phyloP scores from a whole-genome alignment of 35 echinoderm and acorn worm genomes.

The Chiridota heheva region DNA sequence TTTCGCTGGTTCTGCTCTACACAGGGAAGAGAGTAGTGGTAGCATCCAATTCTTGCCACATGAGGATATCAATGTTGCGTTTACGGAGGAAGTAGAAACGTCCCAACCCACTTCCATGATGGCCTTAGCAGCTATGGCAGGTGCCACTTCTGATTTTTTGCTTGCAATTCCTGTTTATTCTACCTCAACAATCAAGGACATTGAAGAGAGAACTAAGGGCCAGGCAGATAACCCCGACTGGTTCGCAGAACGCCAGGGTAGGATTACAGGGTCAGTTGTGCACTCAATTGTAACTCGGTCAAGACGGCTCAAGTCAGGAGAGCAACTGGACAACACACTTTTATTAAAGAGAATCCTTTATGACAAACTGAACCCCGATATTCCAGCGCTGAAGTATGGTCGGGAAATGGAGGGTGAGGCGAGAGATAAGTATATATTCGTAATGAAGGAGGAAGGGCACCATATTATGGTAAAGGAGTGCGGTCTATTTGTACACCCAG shows the following conservation, averaged over 20 bases:
- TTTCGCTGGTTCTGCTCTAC: not conserved
- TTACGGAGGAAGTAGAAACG: not conserved
- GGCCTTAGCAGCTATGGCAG: not conserved
- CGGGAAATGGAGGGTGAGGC: slow-evolving; percentile 45
- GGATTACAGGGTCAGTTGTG: slow-evolving; percentile 52
- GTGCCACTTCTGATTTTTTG: not conserved
- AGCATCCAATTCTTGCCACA: not conserved
- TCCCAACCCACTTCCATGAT: not conserved
- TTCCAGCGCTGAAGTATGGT: slow-evolving; percentile 35
- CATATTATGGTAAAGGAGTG: slow-evolving; percentile 25
- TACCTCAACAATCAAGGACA: not conserved
- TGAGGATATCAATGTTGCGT: not conserved
- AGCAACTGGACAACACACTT: slow-evolving; percentile 10
- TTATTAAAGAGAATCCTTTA: slow-evolving; percentile 18
- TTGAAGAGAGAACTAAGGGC: slow-evolving; percentile 31
- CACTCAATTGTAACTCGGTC: slow-evolving; percentile 15
- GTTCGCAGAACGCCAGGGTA: slow-evolving; percentile 47
- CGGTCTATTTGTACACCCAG: slow-evolving; percentile 34
- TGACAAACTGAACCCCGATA: slow-evolving; percentile 13
- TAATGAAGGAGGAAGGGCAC: slow-evolving; percentile 8
- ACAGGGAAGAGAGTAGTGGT: too few species aligned
- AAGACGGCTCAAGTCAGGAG: not conserved
- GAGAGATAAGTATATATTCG: not conserved
- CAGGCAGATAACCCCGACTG: slow-evolving; percentile 34
- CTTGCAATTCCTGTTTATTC: slow-evolving; percentile 12